phyloP scores from a whole-genome alignment of 2,113 vertebrate genomes.

The Thomomys bottae region DNA sequence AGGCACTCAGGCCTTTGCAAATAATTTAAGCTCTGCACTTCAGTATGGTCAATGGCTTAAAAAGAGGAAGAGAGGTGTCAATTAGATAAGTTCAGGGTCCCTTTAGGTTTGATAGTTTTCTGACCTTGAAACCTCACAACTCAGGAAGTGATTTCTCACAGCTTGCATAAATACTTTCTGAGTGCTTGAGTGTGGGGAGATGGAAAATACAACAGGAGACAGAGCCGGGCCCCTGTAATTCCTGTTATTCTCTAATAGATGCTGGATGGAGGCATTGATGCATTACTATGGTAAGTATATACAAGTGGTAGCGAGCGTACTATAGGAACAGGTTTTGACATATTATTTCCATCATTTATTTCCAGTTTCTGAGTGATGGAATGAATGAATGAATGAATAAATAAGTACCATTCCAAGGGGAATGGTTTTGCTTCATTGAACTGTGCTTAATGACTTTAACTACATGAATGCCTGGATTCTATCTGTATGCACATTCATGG shows the following conservation, averaged over 20 bases:
- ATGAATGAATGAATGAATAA: slow-evolving; percentile 14
- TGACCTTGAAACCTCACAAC: slow-evolving; percentile 7
- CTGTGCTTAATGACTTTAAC: background rate
- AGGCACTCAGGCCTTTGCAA: background rate
- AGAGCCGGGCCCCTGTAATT: background rate
- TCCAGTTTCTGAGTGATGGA: background rate
- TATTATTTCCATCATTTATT: background rate
- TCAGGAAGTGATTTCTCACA: background rate
- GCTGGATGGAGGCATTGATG: background rate
- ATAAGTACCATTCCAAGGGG: background rate
- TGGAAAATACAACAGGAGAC: background rate
- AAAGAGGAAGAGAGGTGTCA: background rate
- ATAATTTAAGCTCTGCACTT: background rate
- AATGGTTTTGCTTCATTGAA: background rate
- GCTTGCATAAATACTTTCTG: background rate
- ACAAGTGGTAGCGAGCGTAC: background rate
- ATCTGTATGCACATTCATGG: background rate
- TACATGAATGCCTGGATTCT: background rate
- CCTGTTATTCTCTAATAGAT: background rate
- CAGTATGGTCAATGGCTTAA: background rate
- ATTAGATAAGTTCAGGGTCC: background rate
- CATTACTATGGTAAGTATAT: background rate
- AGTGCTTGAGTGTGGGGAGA: background rate
- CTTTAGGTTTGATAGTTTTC: background rate
- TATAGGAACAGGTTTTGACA: background rate